Conservation (phyloP, 2,113 vertebrate species). For the Mesocricetus auratus region DNA sequence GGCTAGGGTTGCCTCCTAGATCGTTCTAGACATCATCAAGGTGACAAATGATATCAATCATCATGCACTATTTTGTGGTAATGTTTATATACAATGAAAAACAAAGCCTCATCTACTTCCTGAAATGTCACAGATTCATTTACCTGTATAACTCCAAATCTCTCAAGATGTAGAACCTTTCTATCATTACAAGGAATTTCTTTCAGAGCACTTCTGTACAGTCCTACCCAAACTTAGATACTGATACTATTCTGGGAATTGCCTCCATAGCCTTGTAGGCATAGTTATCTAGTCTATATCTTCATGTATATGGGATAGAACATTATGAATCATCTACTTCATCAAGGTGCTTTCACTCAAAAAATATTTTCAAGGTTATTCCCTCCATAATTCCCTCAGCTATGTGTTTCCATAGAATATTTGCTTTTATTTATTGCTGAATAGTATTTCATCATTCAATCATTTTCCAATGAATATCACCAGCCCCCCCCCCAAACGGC, state of each 20-base stretch:
- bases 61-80: background rate
- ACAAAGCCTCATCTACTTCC: background rate
- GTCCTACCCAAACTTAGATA: background rate
- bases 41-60: background rate
- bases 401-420: background rate
- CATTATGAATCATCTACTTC: background rate
- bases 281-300: background rate
- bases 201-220: background rate
- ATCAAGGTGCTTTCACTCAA: background rate
- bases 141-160: background rate
- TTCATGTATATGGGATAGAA: background rate
- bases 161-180: background rate
- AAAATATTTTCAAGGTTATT: background rate
- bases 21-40: background rate
- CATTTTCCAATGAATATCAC: background rate
- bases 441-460: background rate
- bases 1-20: too few relatives aligned
- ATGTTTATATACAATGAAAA: constrained; percentile 32
- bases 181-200: background rate
- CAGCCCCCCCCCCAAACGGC: background rate
- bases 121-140: background rate
- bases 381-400: background rate
- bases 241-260: background rate
- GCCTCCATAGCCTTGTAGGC: background rate
- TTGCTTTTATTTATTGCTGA: background rate